Conservation (phyloP, 2,113 vertebrate genomes). For the Nibea coibor region DNA sequence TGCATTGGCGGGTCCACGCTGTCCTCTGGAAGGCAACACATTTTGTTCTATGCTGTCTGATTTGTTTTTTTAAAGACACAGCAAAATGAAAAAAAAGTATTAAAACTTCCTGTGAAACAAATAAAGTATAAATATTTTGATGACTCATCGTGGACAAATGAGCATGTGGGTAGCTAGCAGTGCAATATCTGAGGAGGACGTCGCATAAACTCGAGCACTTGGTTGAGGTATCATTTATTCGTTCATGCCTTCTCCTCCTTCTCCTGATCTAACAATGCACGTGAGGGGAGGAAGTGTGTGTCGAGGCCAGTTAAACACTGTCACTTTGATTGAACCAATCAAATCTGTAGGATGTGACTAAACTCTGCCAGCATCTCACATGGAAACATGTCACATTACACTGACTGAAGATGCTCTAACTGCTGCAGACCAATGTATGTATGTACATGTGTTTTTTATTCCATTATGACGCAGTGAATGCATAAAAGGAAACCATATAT, state of each 20-base stretch:
- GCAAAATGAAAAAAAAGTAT: not conserved
- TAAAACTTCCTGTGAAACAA: not conserved
- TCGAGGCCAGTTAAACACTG: not conserved
- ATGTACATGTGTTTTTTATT: not conserved
- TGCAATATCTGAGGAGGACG: not conserved
- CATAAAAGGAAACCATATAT: not conserved
- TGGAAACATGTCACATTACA: not conserved
- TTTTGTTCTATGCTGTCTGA: not conserved
- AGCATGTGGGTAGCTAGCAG: not conserved
- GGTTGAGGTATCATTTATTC: not conserved
- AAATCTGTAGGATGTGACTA: not conserved
- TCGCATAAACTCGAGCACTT: not conserved
- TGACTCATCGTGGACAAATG: not conserved
- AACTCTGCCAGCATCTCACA: not conserved
- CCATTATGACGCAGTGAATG: not conserved
- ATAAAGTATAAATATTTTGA: not conserved
- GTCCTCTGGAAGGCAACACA: not conserved
- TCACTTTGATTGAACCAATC: not conserved
- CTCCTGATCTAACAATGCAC: not conserved
- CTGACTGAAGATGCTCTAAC: not conserved
- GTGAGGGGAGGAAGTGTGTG: not conserved
- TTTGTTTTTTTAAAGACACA: not conserved
- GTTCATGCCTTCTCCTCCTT: not conserved
- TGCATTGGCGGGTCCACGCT: not conserved
- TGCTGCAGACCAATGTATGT: not conserved